These are phyloP conservation scores for Silurus asotus DNA, from an alignment of 2,113 vertebrate genomes.

Conservation along the genomic window DNA sequence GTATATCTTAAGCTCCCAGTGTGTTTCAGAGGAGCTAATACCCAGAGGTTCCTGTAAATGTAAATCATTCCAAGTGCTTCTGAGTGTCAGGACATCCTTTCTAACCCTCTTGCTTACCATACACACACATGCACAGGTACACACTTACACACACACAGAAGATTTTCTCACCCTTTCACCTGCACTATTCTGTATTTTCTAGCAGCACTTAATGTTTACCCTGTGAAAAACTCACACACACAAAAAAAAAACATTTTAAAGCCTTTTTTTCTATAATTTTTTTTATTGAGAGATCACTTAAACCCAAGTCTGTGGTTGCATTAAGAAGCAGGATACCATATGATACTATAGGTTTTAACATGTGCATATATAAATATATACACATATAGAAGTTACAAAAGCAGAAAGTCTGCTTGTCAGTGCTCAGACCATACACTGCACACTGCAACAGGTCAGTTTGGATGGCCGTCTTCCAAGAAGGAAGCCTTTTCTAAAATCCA, in stretches of 20 bases:
- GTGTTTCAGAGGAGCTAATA: background rate
- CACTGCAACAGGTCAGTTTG: too few relatives aligned
- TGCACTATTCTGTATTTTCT: background rate
- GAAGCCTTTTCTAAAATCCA: too few relatives aligned
- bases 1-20: background rate
- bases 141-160: background rate
- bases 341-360: too few relatives aligned
- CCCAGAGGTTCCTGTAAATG: slow-evolving; percentile 18
- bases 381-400: too few relatives aligned
- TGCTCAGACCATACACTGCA: too few relatives aligned
- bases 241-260: background rate
- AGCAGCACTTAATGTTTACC: background rate
- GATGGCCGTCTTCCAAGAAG: too few relatives aligned
- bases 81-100: background rate
- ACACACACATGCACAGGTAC: background rate
- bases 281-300: background rate
- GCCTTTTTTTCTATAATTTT: background rate
- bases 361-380: too few relatives aligned
- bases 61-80: background rate
- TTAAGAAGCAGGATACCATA: too few relatives aligned
- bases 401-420: too few relatives aligned
- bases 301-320: too few relatives aligned
- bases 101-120: background rate
- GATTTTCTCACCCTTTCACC: background rate
- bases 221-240: background rate